These are phyloP conservation scores for Ophioninae sp. DNA, from an alignment of 2,888 invertebrate species.

Conservation along the genomic window DNA sequence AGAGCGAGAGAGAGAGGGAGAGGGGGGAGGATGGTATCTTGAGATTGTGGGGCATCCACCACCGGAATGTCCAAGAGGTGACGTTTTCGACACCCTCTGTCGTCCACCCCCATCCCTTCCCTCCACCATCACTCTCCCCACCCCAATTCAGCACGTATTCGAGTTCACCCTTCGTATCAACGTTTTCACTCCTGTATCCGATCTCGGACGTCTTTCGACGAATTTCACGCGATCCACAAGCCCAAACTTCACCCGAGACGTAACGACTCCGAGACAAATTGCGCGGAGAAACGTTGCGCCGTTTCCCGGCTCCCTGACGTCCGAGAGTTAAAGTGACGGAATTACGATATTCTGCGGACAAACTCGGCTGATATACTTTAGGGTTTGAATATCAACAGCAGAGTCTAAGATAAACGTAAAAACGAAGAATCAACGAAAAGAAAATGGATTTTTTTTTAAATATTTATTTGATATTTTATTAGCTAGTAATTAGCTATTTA, in stretches of 20 bases:
- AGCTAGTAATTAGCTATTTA: too few species aligned
- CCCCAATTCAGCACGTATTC: too few species aligned
- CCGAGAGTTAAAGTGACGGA: constrained; percentile 42
- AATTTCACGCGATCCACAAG: constrained; percentile 54
- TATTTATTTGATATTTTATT: too few species aligned
- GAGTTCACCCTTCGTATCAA: constrained; percentile 44
- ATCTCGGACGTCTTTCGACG: constrained; percentile 60
- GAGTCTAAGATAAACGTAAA: not conserved
- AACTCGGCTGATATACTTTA: not conserved
- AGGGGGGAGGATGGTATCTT: constrained; percentile 72
- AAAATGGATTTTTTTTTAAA: too few species aligned
- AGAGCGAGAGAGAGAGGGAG: too few species aligned
- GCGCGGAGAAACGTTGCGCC: constrained; percentile 29
- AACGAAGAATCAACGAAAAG: not conserved
- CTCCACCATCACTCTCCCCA: too few species aligned
- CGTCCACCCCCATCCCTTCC: too few species aligned
- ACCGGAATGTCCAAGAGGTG: constrained; percentile 78
- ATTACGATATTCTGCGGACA: constrained; percentile 51
- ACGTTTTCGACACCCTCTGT: constrained; percentile 76
- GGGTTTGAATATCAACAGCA: not conserved
- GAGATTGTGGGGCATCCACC: constrained; percentile 76
- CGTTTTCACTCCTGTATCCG: constrained; percentile 4
- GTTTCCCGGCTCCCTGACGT: constrained; percentile 30
- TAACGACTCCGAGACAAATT: constrained; percentile 60
- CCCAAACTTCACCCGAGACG: constrained; percentile 44